Evolutionary conservation across 2,888 invertebrate species (phyloP).

Genomic region (Cephus pygmeus): DNA sequence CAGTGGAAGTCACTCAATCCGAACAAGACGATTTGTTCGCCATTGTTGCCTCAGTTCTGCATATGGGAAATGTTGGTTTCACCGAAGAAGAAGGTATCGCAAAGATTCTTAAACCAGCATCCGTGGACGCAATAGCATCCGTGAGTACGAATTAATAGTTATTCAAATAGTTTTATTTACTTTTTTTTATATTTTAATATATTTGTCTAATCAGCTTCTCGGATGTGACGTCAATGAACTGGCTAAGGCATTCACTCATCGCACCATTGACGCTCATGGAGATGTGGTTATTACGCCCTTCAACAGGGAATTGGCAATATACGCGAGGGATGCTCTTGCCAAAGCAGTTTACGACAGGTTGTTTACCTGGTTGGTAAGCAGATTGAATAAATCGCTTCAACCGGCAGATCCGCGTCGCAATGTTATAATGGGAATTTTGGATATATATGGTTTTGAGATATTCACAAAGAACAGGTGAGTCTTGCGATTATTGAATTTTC

Average conservation of each 20-base stretch:
- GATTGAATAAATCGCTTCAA: slow-evolving; percentile 81
- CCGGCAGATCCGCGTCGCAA: slow-evolving; percentile 70
- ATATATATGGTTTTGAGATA: slow-evolving; percentile 96
- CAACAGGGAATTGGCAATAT: slow-evolving; percentile 83
- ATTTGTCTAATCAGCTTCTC: slow-evolving; percentile 59
- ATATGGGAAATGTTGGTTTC: slow-evolving; percentile 89
- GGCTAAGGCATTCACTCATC: slow-evolving; percentile 80
- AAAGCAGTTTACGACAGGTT: slow-evolving; percentile 92
- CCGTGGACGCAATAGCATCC: slow-evolving; percentile 75
- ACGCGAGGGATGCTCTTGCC: slow-evolving; percentile 89
- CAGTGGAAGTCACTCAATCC: slow-evolving; percentile 78
- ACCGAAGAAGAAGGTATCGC: slow-evolving; percentile 79
- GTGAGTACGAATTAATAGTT: slow-evolving; percentile 66
- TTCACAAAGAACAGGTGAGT: slow-evolving; percentile 86
- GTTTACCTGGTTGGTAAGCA: slow-evolving; percentile 89
- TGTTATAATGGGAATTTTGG: slow-evolving; percentile 87
- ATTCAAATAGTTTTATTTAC: background rate
- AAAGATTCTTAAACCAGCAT: slow-evolving; percentile 75
- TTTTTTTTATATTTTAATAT: background rate
- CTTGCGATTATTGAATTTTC: background rate
- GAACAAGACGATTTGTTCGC: slow-evolving; percentile 83
- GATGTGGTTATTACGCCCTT: slow-evolving; percentile 87
- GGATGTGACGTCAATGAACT: slow-evolving; percentile 77
- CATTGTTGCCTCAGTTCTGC: slow-evolving; percentile 86
- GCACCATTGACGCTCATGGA: slow-evolving; percentile 87